Evolutionary conservation across 2,888 invertebrate genomes (phyloP), one percentile per base, ranked within the genome.

Genomic region (Chironomus tentans): DNA sequence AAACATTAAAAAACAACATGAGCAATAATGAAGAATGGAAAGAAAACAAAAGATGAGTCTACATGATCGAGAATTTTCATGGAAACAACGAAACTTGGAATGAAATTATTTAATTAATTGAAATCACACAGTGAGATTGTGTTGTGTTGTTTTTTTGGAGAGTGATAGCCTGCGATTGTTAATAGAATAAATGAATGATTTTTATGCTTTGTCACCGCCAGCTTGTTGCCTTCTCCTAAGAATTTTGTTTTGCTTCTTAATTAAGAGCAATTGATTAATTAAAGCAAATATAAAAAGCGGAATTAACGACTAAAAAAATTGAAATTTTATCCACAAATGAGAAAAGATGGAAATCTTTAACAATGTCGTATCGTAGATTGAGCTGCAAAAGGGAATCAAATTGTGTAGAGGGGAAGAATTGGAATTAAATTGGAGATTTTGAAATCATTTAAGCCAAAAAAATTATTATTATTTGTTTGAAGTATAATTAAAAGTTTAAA

Each of bases 91-190:
- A 38, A 24, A 65, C 18, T 38, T 68, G 48, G 21, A 46, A 71
- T 71, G 47, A 71, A 74, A 74, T 74, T 74, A 74, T 74, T 74
- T 74, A 74, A 74, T 74, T 74, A 74, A 74, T 74, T 68, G 74
- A 74, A 74, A 74, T 74, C 74, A 74, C 74, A 74, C 74, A 74
- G 68, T 68, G 74, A 74, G 46, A 62, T 62, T 56, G 56, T 56
- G 15, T 38, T 38, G 38, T 38, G 38, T 38, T 56, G 15, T 56
- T 56, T 46, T 74, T 47, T 62, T 18, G 21, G n/a, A 61, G 62
- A 72, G 48, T 74, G 68, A 65, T 74, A 24, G 68, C 47, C 72
- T 74, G 68, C 68, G 74, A 74, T 74, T 74, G 74, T 68, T 68
- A 74, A 13, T n/a, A 18, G 68, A 46, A 61, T 74, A 71, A 65